Conservation (phyloP, 2,888 invertebrate genomes). For the Aphelenchoides bicaudatus region DNA sequence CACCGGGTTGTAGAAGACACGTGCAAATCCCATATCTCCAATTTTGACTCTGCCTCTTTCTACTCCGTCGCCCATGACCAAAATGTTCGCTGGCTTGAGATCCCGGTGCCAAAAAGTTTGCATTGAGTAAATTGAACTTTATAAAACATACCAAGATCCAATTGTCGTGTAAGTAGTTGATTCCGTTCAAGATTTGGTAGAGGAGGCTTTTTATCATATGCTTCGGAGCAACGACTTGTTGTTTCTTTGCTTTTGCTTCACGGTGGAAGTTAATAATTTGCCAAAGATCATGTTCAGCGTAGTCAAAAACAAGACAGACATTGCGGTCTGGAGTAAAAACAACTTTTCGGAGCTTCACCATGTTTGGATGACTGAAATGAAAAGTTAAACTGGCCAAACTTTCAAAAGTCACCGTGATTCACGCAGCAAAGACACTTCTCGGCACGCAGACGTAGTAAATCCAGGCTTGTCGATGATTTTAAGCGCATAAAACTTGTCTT, state of each 20-base stretch:
- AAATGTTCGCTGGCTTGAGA: slow-evolving; percentile 85
- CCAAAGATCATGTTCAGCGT: slow-evolving; percentile 98
- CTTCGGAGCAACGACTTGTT: slow-evolving; percentile 66
- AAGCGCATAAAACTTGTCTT: slow-evolving; percentile 74
- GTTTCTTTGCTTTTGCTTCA: slow-evolving; percentile 82
- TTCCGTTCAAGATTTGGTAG: slow-evolving; percentile 96
- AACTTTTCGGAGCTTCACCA: slow-evolving; percentile 89
- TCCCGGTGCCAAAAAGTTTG: no score
- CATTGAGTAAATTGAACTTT: no score
- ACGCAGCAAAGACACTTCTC: slow-evolving; percentile 86
- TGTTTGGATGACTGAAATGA: slow-evolving; percentile 74
- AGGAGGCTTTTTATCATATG: slow-evolving; percentile 90
- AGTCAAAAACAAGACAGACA: slow-evolving; percentile 86
- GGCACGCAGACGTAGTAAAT: slow-evolving; percentile 95
- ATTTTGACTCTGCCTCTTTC: slow-evolving; percentile 74
- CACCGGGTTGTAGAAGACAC: slow-evolving; percentile 92
- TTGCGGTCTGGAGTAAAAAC: slow-evolving; percentile 79
- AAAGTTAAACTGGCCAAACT: not conserved
- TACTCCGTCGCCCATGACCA: slow-evolving; percentile 87
- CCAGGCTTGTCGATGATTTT: slow-evolving; percentile 99
- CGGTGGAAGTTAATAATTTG: slow-evolving; percentile 98
- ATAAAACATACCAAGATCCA: no score
- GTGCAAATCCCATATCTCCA: slow-evolving; percentile 97
- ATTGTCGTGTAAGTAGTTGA: slow-evolving; percentile 96
- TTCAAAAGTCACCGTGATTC: slow-evolving; percentile 70